Base-by-base conservation (phyloP, 2,888 invertebrate genomes). In the Spilarctia lutea region DNA sequence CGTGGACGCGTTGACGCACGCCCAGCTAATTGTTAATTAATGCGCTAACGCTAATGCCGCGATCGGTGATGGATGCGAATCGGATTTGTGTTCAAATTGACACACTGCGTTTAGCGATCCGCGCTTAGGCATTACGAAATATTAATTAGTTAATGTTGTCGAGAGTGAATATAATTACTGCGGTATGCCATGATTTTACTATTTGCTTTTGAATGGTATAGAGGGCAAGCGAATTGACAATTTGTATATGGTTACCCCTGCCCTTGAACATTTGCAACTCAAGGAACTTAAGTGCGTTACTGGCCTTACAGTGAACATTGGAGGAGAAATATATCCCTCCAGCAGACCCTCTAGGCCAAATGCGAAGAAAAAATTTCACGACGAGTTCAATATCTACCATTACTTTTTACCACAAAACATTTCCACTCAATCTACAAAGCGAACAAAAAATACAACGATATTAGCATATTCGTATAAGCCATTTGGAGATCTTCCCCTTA, bases 41-140 rank as follows among this genome's bases (percentile, higher is more conserved):
- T 82, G 68, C 81, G 86, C 86, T 85, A 80, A 81, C 76, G 77
- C 79, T 86, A 82, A 84, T 84, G 78, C 79, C 35, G 77, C 79
- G 83, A 85, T 85, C 76, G 71, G 83, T 83, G 85, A 85, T 83
- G 77, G 87, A 87, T 85, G 87, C 72, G 85, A 84, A 87, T 85
- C 82, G 79, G 83, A 87, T 87, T 87, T 85, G 77, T 70, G 72
- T 75, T 75, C 74, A 79, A 85, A 86, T 86, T 85, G 83, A 83
- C 83, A 81, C 66, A 71, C 79, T 72, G 70, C 69, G 76, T 68
- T 78, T 81, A 84, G 81, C 69, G 71, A 74, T 78, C 66, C 60
- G 65, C 71, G 73, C 48, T 76, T 76, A 74, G 75, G 74, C 72
- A 48, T 72, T 84, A 81, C 81, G 69, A 56, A 68, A 79, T 74